A percentile compares a stretch with the other conserved stretches of the same genome.
phyloP scores from a whole-genome alignment of 2,888 invertebrate genomes.

The Heliconius cydno region DNA sequence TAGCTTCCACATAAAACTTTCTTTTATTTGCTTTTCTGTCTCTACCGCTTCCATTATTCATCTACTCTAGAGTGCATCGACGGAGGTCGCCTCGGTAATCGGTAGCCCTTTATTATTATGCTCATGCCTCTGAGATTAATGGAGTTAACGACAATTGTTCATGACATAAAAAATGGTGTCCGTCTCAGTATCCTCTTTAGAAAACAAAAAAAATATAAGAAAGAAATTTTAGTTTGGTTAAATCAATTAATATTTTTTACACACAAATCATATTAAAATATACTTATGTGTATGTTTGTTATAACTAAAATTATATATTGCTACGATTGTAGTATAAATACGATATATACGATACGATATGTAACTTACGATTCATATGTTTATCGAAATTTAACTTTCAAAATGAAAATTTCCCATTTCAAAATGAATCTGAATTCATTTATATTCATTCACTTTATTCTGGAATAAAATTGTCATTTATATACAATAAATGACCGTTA shows the following conservation, averaged over 20 bases:
- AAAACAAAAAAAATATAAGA: conserved; percentile 3
- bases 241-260: neutral
- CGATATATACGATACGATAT: too few species aligned
- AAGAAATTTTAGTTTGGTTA: neutral
- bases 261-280: neutral
- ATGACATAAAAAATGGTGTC: conserved; percentile 42
- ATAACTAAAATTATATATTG: neutral
- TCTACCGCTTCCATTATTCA: conserved; percentile 17
- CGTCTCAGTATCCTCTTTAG: neutral
- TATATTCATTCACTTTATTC: neutral
- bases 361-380: neutral
- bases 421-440: too few species aligned
- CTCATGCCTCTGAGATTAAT: conserved; percentile 53
- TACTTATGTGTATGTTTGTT: neutral
- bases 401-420: too few species aligned
- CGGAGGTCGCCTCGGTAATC: conserved; percentile 52
- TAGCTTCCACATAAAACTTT: neutral
- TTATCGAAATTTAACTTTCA: too few species aligned
- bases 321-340: neutral
- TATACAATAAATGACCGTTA: neutral
- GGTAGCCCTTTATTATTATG: conserved; percentile 53
- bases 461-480: neutral
- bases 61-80: conserved; percentile 49
- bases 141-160: conserved; percentile 51
- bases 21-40: neutral